Percentiles rank a stretch among this genome's conserved stretches.
These are phyloP conservation scores for Aurelia aurita complex sp. Pacific DNA, from an alignment of 30 jellyfish, hydroid and myxozoan genomes.

Conservation along the genomic window DNA sequence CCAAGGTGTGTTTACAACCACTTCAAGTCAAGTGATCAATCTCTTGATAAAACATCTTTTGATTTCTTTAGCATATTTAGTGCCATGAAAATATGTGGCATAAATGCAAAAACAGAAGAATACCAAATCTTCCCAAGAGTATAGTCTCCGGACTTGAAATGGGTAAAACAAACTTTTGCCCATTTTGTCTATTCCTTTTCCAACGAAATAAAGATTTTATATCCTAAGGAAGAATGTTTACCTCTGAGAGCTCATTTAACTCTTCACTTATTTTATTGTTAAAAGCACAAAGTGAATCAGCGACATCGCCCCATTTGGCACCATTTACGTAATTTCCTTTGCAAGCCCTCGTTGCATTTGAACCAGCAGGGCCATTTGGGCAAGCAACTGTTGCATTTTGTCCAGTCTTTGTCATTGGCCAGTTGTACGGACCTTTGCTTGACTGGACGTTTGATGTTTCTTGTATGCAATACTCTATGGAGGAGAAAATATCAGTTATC, in stretches of 20 bases:
- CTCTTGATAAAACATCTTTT: too few species aligned
- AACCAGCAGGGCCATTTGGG: constrained; percentile 44
- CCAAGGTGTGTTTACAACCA: too few species aligned
- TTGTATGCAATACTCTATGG: constrained; percentile 34
- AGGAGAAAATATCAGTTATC: too few species aligned
- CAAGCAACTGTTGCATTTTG: constrained; percentile 30
- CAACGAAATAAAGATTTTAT: too few species aligned
- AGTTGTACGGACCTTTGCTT: constrained; percentile 50
- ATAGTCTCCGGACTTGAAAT: too few species aligned
- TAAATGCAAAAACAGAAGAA: too few species aligned
- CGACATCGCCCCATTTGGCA: constrained; percentile 19
- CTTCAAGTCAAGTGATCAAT: too few species aligned
- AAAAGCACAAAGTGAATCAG: constrained; percentile 25
- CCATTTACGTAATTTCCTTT: constrained; percentile 22
- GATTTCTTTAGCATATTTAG: too few species aligned
- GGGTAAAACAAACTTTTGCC: too few species aligned
- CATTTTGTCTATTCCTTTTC: too few species aligned
- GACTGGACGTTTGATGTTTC: constrained; percentile 20
- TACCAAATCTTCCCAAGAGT: too few species aligned
- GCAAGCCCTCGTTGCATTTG: constrained; percentile 43
- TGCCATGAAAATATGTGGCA: too few species aligned
- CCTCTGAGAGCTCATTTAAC: constrained; percentile 37
- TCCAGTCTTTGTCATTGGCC: constrained; percentile 33
- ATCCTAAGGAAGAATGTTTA: background rate
- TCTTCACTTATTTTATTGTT: constrained; percentile 30